Base-by-base conservation (phyloP, 2,888 invertebrate genomes). In the Drosophila lacicola region DNA sequence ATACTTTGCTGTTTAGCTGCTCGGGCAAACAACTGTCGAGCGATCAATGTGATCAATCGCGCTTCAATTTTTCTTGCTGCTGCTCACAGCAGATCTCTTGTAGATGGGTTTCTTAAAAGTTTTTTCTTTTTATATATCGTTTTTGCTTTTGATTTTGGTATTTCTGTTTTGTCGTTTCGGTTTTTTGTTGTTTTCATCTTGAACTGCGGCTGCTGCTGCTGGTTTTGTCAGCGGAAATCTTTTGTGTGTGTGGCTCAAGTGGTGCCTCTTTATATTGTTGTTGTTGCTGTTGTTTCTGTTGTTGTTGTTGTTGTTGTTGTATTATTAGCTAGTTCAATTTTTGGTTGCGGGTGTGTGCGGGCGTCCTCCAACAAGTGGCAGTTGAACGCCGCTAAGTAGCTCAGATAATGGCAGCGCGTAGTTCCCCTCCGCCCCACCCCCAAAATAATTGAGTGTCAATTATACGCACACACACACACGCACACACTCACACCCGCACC, bases 341-440 rank as follows among this genome's bases (percentile, higher is more conserved):
- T 49, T 73, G 68, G 63, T 78, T 78, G 78, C 75, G 78, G 76
- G 79, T 74, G 73, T 74, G 72, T 71, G 80, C 78, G 71, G 71
- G 82, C 71, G 80, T 70, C 64, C 69, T 72, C 71, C 87, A 84
- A 87, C 84, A 88, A 88, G 83, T 83, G 83, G 83, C 83, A 84
- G 87, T 82, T 87, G 80, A 83, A 82, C 77, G 83, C 82, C 68
- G 87, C 84, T 83, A 83, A 83, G 87, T 83, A 83, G 83, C 87
- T 84, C 73, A 72, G 84, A 87, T 87, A 83, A 87, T 83, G 82
- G 71, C 83, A 82, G 44, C 72, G 74, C 82, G 78, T 74, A 76
- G 78, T 80, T 70, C 81, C 77, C 70, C 80, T 61, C 54, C 49
- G 64, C 75, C 65, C 72, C 54, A 33, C 67, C 75, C 65, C 72